phyloP scores from a whole-genome alignment of 2,797 vertebrate species.

The Ataeniobius toweri region DNA sequence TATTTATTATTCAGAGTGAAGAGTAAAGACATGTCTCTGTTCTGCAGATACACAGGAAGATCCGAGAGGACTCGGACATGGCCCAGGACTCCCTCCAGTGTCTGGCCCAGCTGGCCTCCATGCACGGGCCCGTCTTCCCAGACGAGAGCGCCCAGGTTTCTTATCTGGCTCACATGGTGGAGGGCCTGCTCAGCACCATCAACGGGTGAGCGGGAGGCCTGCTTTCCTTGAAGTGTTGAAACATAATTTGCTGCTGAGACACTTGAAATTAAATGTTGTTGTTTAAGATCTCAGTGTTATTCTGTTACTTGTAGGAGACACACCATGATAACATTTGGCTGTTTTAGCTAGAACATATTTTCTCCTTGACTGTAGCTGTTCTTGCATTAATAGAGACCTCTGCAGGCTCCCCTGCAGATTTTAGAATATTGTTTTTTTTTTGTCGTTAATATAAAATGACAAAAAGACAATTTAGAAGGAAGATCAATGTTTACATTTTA shows the following conservation, averaged over 20 bases:
- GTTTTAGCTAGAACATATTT: not conserved
- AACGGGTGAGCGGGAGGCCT: slow-evolving; percentile 88
- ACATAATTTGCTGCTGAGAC: not conserved
- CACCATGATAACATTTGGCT: not conserved
- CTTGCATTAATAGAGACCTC: too few species aligned
- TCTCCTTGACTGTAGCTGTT: not conserved
- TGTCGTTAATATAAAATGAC: too few species aligned
- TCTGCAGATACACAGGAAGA: slow-evolving; percentile 96
- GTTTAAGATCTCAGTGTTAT: not conserved
- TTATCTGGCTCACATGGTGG: slow-evolving; percentile 97
- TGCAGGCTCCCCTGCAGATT: too few species aligned
- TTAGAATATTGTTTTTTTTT: too few species aligned
- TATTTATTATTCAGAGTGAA: too few species aligned
- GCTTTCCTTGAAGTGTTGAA: not conserved
- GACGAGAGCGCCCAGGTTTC: slow-evolving; percentile 96
- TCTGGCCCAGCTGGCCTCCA: slow-evolving; percentile 95
- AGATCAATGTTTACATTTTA: not conserved
- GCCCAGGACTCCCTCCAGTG: slow-evolving; percentile 98
- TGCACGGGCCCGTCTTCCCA: slow-evolving; percentile 95
- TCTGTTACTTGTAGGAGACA: not conserved
- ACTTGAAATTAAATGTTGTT: not conserved
- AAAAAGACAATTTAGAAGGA: not conserved
- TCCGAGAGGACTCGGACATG: slow-evolving; percentile 99
- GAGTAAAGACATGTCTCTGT: not conserved
- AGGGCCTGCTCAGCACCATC: slow-evolving; percentile 96